These are phyloP conservation scores for Hemaris fuciformis DNA, from an alignment of 2,888 invertebrate genomes.

Conservation along the genomic window DNA sequence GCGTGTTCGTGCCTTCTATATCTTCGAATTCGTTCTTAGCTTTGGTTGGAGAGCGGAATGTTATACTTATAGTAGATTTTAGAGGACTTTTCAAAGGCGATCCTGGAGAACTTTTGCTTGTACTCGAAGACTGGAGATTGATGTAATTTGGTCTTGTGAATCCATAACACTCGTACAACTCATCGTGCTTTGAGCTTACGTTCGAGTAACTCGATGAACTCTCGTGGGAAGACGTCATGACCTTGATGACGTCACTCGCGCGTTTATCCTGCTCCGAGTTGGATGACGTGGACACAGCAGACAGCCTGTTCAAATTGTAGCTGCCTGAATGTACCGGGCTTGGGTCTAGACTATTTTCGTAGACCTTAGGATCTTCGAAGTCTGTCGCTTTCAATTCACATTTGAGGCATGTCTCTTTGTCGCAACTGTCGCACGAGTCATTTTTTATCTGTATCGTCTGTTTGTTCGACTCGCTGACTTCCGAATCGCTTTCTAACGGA, in stretches of 20 bases:
- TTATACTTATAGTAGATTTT: slow-evolving; percentile 87
- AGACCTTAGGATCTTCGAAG: slow-evolving; percentile 49
- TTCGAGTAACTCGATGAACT: slow-evolving; percentile 67
- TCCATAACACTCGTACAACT: slow-evolving; percentile 66
- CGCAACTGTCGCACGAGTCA: slow-evolving; percentile 56
- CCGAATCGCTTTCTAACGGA: slow-evolving; percentile 71
- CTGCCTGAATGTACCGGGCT: slow-evolving; percentile 71
- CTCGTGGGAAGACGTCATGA: slow-evolving; percentile 76
- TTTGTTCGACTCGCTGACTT: slow-evolving; percentile 62
- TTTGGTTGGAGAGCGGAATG: slow-evolving; percentile 84
- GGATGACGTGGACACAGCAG: slow-evolving; percentile 69
- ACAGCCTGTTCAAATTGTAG: slow-evolving; percentile 74
- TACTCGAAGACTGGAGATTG: slow-evolving; percentile 69
- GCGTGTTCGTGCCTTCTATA: slow-evolving; percentile 10
- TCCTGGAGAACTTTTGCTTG: slow-evolving; percentile 68
- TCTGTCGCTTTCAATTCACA: slow-evolving; percentile 70
- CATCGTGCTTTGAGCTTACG: slow-evolving; percentile 56
- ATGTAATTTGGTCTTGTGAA: slow-evolving; percentile 73
- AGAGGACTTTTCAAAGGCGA: slow-evolving; percentile 80
- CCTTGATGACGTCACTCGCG: slow-evolving; percentile 51
- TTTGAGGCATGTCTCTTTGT: slow-evolving; percentile 65
- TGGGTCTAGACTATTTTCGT: slow-evolving; percentile 54
- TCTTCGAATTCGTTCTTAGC: slow-evolving; percentile 65
- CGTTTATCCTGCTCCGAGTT: slow-evolving; percentile 58
- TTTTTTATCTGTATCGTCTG: slow-evolving; percentile 64